Evolutionary conservation across 2,113 vertebrate species (phyloP).

Genomic region (Peromyscus californicus): DNA sequence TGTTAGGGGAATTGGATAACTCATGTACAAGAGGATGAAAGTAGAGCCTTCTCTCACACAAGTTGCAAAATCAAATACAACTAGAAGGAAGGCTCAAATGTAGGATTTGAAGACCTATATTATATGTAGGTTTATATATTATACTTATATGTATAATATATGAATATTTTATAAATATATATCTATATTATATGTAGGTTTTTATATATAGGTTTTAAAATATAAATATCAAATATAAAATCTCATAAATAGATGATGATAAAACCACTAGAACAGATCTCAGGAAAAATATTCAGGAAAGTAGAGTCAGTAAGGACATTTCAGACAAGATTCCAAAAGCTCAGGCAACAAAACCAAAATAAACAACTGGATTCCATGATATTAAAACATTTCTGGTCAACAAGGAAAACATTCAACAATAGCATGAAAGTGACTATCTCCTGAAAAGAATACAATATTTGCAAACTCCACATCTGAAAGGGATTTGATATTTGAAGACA

Average conservation of each 20-base stretch:
- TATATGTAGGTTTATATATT: background rate
- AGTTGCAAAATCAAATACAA: background rate
- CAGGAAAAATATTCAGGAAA: background rate
- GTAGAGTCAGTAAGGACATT: background rate
- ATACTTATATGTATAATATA: too few relatives aligned
- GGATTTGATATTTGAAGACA: background rate
- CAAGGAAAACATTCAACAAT: background rate
- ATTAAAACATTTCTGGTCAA: background rate
- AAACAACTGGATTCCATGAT: background rate
- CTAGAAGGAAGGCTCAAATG: background rate
- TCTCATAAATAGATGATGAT: background rate
- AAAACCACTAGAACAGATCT: background rate
- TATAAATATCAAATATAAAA: background rate
- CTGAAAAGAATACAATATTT: background rate
- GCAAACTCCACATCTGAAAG: background rate
- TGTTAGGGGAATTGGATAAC: background rate
- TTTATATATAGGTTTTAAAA: too few relatives aligned
- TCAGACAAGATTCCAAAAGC: background rate
- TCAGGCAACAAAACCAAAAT: background rate
- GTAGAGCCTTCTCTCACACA: background rate
- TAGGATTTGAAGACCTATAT: background rate
- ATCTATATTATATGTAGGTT: too few relatives aligned
- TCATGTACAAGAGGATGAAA: background rate
- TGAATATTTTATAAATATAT: too few relatives aligned
- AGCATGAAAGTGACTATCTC: background rate